phyloP scores from a whole-genome alignment of 2,113 vertebrate species.

The Sitta europaea region DNA sequence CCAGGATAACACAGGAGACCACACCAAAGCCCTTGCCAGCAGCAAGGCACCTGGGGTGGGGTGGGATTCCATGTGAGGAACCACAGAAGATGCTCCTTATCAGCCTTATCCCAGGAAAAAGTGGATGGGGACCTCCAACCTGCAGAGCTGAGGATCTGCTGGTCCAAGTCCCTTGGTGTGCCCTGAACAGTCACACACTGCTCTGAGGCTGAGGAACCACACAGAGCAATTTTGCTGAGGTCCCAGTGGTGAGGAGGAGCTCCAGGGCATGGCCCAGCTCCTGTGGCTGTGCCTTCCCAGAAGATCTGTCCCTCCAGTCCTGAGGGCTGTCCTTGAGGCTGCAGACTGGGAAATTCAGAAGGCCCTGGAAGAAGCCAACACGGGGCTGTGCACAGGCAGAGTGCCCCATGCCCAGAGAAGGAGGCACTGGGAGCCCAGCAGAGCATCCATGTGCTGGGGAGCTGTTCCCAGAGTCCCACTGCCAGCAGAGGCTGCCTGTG shows the following conservation, averaged over 20 bases:
- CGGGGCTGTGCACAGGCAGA: background rate
- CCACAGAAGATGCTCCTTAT: background rate
- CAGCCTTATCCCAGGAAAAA: background rate
- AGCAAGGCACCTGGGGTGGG: too few relatives aligned
- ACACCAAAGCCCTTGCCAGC: background rate
- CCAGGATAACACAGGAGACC: background rate
- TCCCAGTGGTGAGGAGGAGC: background rate
- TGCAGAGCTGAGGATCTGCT: background rate
- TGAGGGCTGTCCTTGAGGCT: background rate
- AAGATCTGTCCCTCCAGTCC: background rate
- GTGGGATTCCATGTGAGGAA: background rate
- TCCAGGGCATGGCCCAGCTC: background rate
- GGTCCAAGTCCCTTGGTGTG: rapidly evolving
- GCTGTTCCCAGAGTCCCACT: background rate
- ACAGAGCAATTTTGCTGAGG: background rate
- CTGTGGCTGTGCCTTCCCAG: background rate
- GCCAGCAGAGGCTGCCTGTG: background rate
- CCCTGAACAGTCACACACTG: background rate
- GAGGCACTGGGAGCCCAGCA: background rate
- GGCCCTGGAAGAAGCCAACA: background rate
- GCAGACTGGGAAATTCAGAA: background rate
- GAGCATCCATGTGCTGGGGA: background rate
- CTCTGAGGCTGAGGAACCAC: background rate
- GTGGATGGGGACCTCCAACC: background rate
- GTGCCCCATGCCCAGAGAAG: background rate